Evolutionary conservation across 2,888 invertebrate species (phyloP), one percentile per base, ranked within the genome.

Genomic region (Acanthosoma haemorrhoidale): DNA sequence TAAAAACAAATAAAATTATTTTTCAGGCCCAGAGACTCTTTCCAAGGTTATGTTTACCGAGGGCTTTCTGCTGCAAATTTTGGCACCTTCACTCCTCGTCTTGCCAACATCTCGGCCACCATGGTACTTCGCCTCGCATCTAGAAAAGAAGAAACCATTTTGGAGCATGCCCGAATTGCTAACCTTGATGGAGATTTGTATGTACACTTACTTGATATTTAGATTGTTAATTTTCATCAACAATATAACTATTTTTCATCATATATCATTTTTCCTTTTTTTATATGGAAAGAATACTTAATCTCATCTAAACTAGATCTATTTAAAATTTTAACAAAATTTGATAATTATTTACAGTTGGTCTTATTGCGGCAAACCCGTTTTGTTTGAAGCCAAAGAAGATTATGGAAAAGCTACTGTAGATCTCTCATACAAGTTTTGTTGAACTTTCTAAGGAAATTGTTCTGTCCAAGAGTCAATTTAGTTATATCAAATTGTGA

Each of bases 1-100:
- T n/a, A n/a, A n/a, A n/a, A n/a, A n/a, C n/a, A 6, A 36, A 13
- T 36, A 6, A 9, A 9, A 13, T 36, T 36, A 31, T 31, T 2
- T 59, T 59, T 2, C 29, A 64, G 64, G 29, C 64, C 64, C n/a
- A 21, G 64, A 64, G 64, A 64, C 15, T 29, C 39, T 39, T 25
- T 25, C n/a, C 64, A 38, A 5, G 64, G 64, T 8, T 64, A 64
- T 79, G 76, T 70, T 2, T 72, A 68, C 43, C 77, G 79, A 74
- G 80, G 79, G 11, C 74, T 82, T 59, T 77, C 79, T 25, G 80
- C 81, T n/a, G 80, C 80, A 6, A 77, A 78, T 41, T 79, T 76
- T 73, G 78, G 79, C 21, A 75, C 77, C 2, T 73, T 81, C 9
- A 73, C 75, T 16, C 43, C 75, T 76, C 13, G 70, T 77, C 64